These are phyloP conservation scores for Auanema freiburgensis DNA, from an alignment of 2,888 invertebrate species.

Conservation along the genomic window DNA sequence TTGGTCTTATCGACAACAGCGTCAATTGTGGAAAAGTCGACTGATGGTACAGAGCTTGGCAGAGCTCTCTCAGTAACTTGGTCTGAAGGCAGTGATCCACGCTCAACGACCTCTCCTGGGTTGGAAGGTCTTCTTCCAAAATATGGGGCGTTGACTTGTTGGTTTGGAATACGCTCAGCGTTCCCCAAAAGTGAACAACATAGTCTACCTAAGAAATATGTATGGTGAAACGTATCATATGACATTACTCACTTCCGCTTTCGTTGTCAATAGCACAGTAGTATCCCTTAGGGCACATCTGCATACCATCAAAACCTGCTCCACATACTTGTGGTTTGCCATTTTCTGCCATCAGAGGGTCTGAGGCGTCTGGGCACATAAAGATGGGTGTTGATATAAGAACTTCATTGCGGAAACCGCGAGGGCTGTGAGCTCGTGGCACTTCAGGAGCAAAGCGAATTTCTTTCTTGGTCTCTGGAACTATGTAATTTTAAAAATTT, in stretches of 20 bases:
- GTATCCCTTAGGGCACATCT: slow-evolving; percentile 61
- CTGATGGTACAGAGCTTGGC: neutral
- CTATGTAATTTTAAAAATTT: neutral
- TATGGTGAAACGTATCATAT: no score
- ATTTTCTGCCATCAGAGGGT: slow-evolving; percentile 43
- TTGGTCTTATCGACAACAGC: slow-evolving; percentile 3
- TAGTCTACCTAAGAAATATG: slow-evolving; percentile 45
- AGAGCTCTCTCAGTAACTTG: slow-evolving; percentile 5
- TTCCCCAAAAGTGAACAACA: slow-evolving; percentile 57
- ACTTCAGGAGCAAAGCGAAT: slow-evolving; percentile 23
- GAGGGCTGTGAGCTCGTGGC: slow-evolving; percentile 24
- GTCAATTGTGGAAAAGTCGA: slow-evolving; percentile 6
- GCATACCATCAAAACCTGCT: slow-evolving; percentile 61
- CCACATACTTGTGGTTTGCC: slow-evolving; percentile 54
- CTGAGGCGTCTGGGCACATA: slow-evolving; percentile 53
- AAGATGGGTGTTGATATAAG: slow-evolving; percentile 43
- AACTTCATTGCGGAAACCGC: slow-evolving; percentile 38
- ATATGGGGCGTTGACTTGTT: slow-evolving; percentile 53
- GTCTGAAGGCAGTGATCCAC: slow-evolving; percentile 46
- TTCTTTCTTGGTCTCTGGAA: slow-evolving; percentile 30
- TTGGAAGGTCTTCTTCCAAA: slow-evolving; percentile 41
- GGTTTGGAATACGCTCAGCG: slow-evolving; percentile 49
- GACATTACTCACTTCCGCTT: slow-evolving; percentile 37
- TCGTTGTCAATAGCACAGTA: slow-evolving; percentile 62
- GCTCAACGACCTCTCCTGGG: slow-evolving; percentile 49